Percentiles rank a stretch among this genome's conserved stretches.
phyloP scores from a whole-genome alignment of 2,113 vertebrate genomes.

The Narcine bancroftii region DNA sequence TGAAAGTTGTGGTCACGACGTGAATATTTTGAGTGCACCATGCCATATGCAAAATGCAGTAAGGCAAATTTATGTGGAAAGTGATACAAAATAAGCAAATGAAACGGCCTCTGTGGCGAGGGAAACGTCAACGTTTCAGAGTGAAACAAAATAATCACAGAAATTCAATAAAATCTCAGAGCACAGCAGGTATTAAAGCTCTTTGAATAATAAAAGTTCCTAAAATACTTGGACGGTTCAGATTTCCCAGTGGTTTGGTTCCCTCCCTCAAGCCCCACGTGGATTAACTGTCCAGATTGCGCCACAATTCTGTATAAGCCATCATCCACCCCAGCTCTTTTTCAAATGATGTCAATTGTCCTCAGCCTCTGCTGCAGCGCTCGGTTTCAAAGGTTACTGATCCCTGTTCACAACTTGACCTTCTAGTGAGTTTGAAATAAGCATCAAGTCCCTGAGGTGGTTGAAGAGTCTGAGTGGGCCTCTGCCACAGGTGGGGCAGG shows the following conservation, averaged over 20 bases:
- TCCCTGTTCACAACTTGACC: not conserved
- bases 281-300: too few species aligned
- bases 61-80: not conserved
- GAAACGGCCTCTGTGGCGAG: not conserved
- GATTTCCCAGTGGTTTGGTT: not conserved
- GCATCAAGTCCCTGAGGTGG: too few species aligned
- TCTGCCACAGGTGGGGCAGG: too few species aligned
- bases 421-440: too few species aligned
- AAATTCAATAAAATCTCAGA: too few species aligned
- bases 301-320: not conserved
- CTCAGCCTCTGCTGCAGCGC: not conserved
- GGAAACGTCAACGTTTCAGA: not conserved
- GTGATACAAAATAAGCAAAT: not conserved
- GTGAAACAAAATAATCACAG: not conserved
- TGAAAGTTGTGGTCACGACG: not conserved
- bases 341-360: not conserved
- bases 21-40: not conserved
- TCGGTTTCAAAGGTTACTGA: not conserved
- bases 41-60: not conserved
- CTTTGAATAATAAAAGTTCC: not conserved
- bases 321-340: not conserved
- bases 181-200: not conserved
- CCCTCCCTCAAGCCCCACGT: not conserved
- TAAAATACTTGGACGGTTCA: not conserved
- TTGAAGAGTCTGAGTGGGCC: too few species aligned